Conservation (phyloP, 1,140 invertebrate species). For the Argopecten irradians region DNA sequence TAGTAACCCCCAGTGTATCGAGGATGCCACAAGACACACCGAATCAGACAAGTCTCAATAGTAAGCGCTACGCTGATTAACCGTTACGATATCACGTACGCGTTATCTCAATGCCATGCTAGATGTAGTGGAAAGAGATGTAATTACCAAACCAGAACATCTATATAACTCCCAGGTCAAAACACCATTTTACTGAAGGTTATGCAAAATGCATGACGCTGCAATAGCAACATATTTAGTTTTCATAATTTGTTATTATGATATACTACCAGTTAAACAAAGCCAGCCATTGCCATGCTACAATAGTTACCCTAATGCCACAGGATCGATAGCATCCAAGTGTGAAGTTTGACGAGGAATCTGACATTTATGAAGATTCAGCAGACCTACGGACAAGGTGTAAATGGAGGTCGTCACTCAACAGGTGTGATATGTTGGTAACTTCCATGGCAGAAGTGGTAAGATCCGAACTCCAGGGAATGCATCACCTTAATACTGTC, state of each 20-base stretch:
- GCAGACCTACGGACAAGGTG: background rate
- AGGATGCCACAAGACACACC: no score
- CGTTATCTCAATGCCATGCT: no score
- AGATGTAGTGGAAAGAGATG: background rate
- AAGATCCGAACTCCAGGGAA: background rate
- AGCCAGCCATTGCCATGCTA: no score
- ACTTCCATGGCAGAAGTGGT: background rate
- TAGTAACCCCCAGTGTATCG: no score
- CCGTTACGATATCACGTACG: no score
- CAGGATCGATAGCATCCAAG: background rate
- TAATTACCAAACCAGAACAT: background rate
- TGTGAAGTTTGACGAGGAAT: background rate
- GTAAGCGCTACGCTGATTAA: no score
- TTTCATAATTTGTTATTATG: background rate
- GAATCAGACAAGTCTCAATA: no score
- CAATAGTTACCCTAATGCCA: no score
- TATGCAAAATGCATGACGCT: background rate
- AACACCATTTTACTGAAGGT: background rate
- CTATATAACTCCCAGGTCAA: background rate
- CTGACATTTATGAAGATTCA: background rate
- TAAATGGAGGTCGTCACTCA: background rate
- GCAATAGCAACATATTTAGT: background rate
- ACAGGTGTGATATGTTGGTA: background rate
- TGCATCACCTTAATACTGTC: background rate
- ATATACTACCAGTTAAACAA: background rate